phyloP scores from a whole-genome alignment of 2,888 invertebrate genomes.

The Drosophila neonasuta region DNA sequence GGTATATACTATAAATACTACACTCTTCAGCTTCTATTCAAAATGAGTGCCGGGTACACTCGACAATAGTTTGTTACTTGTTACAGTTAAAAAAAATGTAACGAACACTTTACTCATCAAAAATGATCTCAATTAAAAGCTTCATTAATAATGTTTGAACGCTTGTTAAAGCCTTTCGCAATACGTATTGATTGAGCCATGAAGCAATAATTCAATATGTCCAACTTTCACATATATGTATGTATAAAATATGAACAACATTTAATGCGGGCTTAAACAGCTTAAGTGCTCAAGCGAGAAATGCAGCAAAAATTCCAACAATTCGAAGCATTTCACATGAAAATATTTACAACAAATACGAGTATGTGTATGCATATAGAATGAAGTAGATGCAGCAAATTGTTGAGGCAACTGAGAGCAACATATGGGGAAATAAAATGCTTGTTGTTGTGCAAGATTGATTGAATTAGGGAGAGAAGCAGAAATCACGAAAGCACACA shows the following conservation, averaged over 20 bases:
- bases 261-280: slow-evolving; percentile 4
- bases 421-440: slow-evolving; percentile 4
- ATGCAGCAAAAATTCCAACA: slow-evolving; percentile 13
- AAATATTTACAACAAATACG: not conserved
- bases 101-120: not conserved
- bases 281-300: slow-evolving; percentile 3
- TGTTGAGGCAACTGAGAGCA: not conserved
- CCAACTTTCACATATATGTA: not conserved
- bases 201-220: slow-evolving; percentile 9
- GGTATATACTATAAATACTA: too few relatives aligned
- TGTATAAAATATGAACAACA: slow-evolving; percentile 5
- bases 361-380: not conserved
- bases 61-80: too few relatives aligned
- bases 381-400: not conserved
- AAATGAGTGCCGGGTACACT: too few relatives aligned
- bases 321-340: not conserved
- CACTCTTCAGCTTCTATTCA: too few relatives aligned
- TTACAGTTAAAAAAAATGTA: too few relatives aligned
- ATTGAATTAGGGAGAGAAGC: slow-evolving; percentile 36
- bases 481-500: not conserved
- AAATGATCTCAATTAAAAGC: slow-evolving; percentile 1
- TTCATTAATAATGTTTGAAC: not conserved
- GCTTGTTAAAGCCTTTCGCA: not conserved
- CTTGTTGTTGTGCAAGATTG: slow-evolving; percentile 22
- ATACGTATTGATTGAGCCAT: not conserved